Base-by-base conservation (phyloP, 92 coral and sea anemone genomes). In the Meandrina meandrites region DNA sequence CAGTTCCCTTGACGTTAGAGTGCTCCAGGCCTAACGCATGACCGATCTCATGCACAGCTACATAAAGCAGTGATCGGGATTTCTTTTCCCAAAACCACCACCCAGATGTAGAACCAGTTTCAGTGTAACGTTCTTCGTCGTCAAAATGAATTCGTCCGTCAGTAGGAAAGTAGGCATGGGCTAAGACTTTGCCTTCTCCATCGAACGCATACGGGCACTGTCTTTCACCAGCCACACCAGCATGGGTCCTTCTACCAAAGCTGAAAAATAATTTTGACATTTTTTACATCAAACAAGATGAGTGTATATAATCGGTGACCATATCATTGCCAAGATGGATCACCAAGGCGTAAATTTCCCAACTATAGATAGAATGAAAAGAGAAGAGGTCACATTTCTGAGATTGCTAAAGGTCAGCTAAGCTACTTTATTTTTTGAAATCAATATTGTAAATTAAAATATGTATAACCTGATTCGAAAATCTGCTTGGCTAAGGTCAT, bases 151-250 rank as follows among this genome's bases (percentile, higher is more conserved):
- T 36, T 3, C 79, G 51, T 4, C 90, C 90, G 22, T 83, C 86
- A n/a, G 31, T 15, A 3, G 78, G 86, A 35, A 30, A 68, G 17
- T 34, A 77, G 18, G 72, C 80, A 54, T 83, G 86, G 16, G 79
- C 86, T 2, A 83, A 34, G 66, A 50, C 68, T 1, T 32, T 32
- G 2, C 79, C 78, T 19, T 68, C 88, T 21, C 98, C 98, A 53
- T 94, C 90, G 68, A 94, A 94, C 15, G 94, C 92, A 62, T 84
- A 77, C 0, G 85, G 53, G 47, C 95, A 93, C 18, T 75, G 51
- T 34, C 57, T 4, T 74, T 92, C 95, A 5, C 31, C 91, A 19
- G 89, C 28, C 31, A 91, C 90, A 13, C 94, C 97, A 8, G 80
- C 89, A 36, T 94, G 98, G 35, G 81, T 53, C 17, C 80, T 50